phyloP scores from a whole-genome alignment of 2,797 vertebrate genomes.

The Typhlichthys subterraneus region DNA sequence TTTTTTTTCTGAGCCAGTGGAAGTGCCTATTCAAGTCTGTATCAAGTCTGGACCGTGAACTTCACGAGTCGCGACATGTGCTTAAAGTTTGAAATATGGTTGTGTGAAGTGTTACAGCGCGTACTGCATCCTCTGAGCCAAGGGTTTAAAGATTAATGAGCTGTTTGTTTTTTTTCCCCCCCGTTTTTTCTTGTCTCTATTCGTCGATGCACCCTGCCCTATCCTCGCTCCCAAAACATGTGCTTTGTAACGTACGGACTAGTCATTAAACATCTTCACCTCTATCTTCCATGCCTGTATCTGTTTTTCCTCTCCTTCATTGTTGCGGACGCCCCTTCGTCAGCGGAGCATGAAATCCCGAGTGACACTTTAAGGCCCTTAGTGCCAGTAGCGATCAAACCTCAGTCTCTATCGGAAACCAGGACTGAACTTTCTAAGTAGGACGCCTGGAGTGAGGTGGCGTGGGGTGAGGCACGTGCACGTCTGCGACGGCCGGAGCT shows the following conservation, averaged over 20 bases:
- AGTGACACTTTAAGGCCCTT: conserved; percentile 72
- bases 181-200: conserved; percentile 1
- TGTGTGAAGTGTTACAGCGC: neutral
- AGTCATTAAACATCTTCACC: neutral
- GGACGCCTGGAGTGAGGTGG: conserved; percentile 5
- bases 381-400: conserved; percentile 68
- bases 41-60: conserved; percentile 21
- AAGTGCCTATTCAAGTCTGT: conserved; percentile 33
- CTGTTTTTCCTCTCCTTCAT: conserved; percentile 40
- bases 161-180: too few relatives aligned
- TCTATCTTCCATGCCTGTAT: neutral
- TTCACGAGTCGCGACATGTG: conserved; percentile 13
- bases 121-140: neutral
- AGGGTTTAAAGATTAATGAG: neutral
- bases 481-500: conserved; percentile 12
- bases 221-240: conserved; percentile 27
- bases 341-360: conserved; percentile 65
- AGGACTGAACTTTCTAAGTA: conserved; percentile 18
- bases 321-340: conserved; percentile 7
- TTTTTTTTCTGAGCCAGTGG: too few relatives aligned
- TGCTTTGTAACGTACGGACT: conserved; percentile 23
- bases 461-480: conserved; percentile 4
- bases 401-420: conserved; percentile 63
- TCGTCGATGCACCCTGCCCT: neutral
- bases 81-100: conserved; percentile 14